Base-by-base conservation (phyloP, 2,888 invertebrate species). In the Glaucopsyche alexis region DNA sequence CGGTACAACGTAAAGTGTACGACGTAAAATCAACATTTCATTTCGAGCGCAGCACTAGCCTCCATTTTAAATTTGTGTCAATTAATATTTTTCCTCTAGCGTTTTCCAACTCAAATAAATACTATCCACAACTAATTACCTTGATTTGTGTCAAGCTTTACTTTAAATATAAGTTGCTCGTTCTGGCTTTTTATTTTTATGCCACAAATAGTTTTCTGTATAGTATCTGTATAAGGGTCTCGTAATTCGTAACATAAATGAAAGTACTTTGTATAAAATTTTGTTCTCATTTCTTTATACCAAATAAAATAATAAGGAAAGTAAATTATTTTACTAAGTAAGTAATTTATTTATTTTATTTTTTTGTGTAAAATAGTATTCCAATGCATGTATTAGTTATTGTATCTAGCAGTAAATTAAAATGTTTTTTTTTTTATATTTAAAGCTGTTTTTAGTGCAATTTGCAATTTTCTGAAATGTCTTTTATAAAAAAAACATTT, bases 1-100 rank as follows among this genome's bases (percentile, higher is more conserved):
- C 84, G 47, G 65, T 66, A 71, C 71, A 49, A 72, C 74, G 65
- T 73, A 60, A 65, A 75, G 74, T 72, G 77, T 81, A 83, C 84
- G 84, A 83, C 84, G 84, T 84, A 85, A 88, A 89, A 88, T 89
- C 87, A 89, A 89, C 88, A 86, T 88, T 87, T 88, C 85, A 85
- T 87, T 88, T 83, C 82, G 81, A 79, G 80, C 78, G 83, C 82
- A 80, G 79, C 81, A 81, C 79, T 79, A 77, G 83, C 80, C 83
- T 79, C 76, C 79, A 83, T 82, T 84, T 83, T 81, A 83, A 88
- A 87, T 85, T 85, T 83, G 81, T 84, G 83, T 86, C 86, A 86
- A 83, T 86, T 87, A 83, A 85, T 86, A 84, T 84, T 85, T 85
- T 86, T 84, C 80, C 81, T 82, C 81, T 81, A 71, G 50, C 71